These are phyloP conservation scores for Stegodyphus mimosarum DNA, from an alignment of 1,140 invertebrate genomes.

Conservation along the genomic window DNA sequence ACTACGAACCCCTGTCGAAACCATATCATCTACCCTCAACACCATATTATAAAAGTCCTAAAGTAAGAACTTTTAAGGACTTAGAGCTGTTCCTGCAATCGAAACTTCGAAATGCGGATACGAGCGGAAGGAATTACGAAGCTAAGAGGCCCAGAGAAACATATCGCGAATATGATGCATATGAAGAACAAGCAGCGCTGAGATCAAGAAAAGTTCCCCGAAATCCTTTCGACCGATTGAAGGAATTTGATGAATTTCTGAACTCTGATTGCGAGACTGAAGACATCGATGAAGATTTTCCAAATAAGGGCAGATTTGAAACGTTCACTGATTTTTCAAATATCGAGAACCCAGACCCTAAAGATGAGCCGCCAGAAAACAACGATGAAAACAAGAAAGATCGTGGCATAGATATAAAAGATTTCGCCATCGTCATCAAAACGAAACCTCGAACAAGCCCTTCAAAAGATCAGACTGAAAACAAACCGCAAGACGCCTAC, in stretches of 20 bases:
- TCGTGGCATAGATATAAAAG: constrained; percentile 11
- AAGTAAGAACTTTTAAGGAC: background rate
- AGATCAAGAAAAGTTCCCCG: background rate
- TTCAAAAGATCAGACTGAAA: background rate
- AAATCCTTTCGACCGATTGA: background rate
- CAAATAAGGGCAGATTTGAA: constrained; percentile 29
- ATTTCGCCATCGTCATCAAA: constrained; percentile 31
- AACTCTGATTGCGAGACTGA: background rate
- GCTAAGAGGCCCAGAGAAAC: background rate
- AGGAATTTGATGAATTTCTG: constrained; percentile 16
- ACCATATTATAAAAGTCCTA: background rate
- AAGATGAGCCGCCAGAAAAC: background rate
- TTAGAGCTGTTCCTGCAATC: constrained; percentile 4
- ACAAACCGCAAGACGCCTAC: background rate
- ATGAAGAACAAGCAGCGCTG: background rate
- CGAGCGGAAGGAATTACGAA: background rate
- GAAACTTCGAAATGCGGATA: background rate
- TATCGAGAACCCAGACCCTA: constrained; percentile 2
- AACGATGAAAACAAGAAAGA: background rate
- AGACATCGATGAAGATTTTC: background rate
- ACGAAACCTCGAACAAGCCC: background rate
- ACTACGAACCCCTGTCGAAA: background rate
- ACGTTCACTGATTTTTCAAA: constrained; percentile 41
- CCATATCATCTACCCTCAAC: background rate
- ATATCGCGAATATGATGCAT: background rate